Evolutionary conservation across 2,113 vertebrate genomes (phyloP).

Genomic region (Prunella himalayana): DNA sequence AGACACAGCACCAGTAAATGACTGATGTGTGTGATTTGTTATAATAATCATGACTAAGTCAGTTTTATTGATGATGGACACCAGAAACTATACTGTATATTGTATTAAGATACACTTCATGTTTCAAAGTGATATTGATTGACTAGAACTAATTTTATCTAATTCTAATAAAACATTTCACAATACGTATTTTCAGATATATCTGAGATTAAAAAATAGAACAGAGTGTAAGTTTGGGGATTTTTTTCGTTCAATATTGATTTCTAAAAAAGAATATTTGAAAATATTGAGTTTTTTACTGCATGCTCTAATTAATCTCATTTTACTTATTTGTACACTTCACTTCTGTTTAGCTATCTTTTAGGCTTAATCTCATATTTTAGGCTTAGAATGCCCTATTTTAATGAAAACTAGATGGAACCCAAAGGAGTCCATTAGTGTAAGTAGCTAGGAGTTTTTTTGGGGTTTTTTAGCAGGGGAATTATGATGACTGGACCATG

Average conservation of each 20-base stretch:
- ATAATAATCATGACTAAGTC: background rate
- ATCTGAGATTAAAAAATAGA: background rate
- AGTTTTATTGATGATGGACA: background rate
- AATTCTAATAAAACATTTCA: background rate
- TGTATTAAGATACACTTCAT: background rate
- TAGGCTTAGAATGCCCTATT: background rate
- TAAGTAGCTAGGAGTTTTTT: background rate
- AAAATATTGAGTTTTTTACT: background rate
- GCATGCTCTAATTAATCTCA: background rate
- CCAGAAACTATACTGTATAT: background rate
- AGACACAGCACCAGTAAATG: background rate
- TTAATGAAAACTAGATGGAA: background rate
- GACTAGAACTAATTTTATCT: background rate
- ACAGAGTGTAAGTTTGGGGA: rapidly evolving
- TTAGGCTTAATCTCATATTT: background rate
- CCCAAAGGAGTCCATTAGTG: background rate
- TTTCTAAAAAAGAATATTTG: background rate
- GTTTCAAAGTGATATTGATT: background rate
- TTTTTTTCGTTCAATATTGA: background rate
- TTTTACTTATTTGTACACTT: background rate
- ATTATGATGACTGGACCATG: background rate
- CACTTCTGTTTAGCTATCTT: background rate
- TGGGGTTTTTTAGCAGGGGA: background rate
- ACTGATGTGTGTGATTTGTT: background rate
- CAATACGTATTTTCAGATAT: background rate